phyloP scores from a whole-genome alignment of 2,113 vertebrate species.

The Corythoichthys intestinalis region DNA sequence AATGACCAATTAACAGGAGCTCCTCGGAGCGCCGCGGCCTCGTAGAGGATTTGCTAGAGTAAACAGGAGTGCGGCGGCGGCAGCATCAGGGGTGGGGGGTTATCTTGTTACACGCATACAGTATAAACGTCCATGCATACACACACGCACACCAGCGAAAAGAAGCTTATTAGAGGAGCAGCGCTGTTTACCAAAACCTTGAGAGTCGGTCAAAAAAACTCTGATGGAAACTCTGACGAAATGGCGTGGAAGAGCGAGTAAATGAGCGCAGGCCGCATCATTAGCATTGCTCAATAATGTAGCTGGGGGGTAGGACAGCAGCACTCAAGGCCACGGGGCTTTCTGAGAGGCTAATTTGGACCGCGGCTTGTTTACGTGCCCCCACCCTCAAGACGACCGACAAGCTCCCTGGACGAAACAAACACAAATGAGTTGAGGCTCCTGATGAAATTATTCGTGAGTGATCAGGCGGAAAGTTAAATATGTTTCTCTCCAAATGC shows the following conservation, averaged over 20 bases:
- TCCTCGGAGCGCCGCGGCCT: slow-evolving; percentile 56
- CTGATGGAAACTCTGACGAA: slow-evolving; percentile 41
- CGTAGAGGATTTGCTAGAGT: slow-evolving; percentile 69
- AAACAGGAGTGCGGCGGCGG: slow-evolving; percentile 59
- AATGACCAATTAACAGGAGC: slow-evolving; percentile 80
- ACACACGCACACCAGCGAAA: slow-evolving; percentile 31
- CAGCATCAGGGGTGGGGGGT: slow-evolving; percentile 36
- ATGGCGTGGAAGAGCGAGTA: slow-evolving; percentile 67
- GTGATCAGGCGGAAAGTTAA: slow-evolving; percentile 59
- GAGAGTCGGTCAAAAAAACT: slow-evolving; percentile 55
- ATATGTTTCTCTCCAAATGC: slow-evolving; percentile 13
- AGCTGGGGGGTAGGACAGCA: slow-evolving; percentile 71
- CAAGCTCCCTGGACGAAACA: slow-evolving; percentile 54
- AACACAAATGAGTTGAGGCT: slow-evolving; percentile 56
- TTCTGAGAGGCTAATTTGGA: slow-evolving; percentile 69
- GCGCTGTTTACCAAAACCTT: slow-evolving; percentile 63
- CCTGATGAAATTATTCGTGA: slow-evolving; percentile 57
- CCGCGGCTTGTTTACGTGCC: slow-evolving; percentile 47
- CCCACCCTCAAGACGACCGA: slow-evolving; percentile 37
- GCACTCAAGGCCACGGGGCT: slow-evolving; percentile 70
- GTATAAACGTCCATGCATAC: slow-evolving; percentile 41
- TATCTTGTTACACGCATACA: slow-evolving; percentile 62
- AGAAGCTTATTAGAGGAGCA: slow-evolving; percentile 70
- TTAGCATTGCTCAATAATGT: slow-evolving; percentile 77
- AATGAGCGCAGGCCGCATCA: slow-evolving; percentile 67